Evolutionary conservation across 2,113 vertebrate species (phyloP).

Genomic region (Talpa occidentalis): DNA sequence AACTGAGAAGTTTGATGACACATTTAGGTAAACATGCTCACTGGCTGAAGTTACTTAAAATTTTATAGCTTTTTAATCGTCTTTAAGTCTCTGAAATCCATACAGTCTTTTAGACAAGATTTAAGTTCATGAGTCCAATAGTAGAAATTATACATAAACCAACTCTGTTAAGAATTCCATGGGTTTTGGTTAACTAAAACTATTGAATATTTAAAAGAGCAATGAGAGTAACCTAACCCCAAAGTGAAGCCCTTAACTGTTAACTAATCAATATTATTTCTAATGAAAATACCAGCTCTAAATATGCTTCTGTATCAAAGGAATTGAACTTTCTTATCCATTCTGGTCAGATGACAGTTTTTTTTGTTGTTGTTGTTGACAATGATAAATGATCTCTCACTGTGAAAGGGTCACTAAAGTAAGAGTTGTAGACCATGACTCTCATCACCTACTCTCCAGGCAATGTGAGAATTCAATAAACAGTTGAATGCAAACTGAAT

Average conservation of each 20-base stretch:
- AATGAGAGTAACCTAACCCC: constrained; percentile 35
- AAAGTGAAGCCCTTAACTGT: constrained; percentile 68
- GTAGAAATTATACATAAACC: constrained; percentile 79
- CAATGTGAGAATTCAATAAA: constrained; percentile 63
- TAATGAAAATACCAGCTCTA: constrained; percentile 70
- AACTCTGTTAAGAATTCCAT: constrained; percentile 75
- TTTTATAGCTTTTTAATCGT: constrained; percentile 78
- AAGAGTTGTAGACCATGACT: background rate
- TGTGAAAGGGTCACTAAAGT: constrained; percentile 40
- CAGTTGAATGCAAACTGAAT: constrained; percentile 23
- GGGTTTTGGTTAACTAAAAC: constrained; percentile 68
- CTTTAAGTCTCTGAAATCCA: constrained; percentile 80
- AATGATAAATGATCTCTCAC: constrained; percentile 45
- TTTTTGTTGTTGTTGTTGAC: too few species aligned
- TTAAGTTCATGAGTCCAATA: constrained; percentile 77
- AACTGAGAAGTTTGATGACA: constrained; percentile 82
- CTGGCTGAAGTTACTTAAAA: constrained; percentile 82
- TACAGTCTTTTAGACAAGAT: constrained; percentile 75
- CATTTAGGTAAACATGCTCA: constrained; percentile 84
- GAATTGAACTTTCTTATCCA: constrained; percentile 65
- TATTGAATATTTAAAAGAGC: constrained; percentile 60
- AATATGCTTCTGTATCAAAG: constrained; percentile 42
- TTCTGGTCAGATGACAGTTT: constrained; percentile 62
- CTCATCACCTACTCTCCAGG: constrained; percentile 36
- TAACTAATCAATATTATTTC: constrained; percentile 51